Evolutionary conservation across 2,113 vertebrate species (phyloP).

Genomic region (Apeltes quadracus): DNA sequence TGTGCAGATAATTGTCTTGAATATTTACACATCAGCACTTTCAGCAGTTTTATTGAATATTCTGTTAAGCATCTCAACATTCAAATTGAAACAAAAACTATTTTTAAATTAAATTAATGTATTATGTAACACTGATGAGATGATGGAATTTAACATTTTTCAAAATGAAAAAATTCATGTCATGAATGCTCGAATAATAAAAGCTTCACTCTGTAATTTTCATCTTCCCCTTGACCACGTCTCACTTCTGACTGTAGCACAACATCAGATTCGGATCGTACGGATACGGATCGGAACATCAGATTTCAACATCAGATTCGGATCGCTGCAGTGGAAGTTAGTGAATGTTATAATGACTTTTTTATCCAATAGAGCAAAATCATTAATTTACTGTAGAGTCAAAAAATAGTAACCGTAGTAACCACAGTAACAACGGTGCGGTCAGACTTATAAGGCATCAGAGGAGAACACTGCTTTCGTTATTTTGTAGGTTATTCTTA

Average conservation of each 20-base stretch:
- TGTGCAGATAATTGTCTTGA: constrained; percentile 1
- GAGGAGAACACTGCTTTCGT: constrained; percentile 16
- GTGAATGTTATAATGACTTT: constrained; percentile 2
- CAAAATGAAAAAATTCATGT: background rate
- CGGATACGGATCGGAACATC: too few species aligned
- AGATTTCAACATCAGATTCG: constrained; percentile 11
- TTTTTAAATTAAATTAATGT: background rate
- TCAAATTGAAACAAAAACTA: constrained; percentile 2
- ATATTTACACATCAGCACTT: constrained; percentile 7
- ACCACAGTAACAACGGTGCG: constrained; percentile 1
- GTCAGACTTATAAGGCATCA: constrained; percentile 56
- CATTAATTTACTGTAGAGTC: constrained; percentile 17
- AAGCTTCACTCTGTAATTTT: background rate
- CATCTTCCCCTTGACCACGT: background rate
- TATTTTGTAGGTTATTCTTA: constrained; percentile 12
- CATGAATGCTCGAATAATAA: background rate
- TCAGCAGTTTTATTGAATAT: background rate
- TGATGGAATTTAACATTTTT: background rate
- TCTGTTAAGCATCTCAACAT: background rate
- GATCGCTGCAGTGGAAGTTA: constrained; percentile 7
- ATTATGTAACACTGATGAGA: background rate
- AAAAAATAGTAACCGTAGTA: background rate
- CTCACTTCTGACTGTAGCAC: background rate
- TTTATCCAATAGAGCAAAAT: constrained; percentile 4
- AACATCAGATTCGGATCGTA: constrained; percentile 13